Evolutionary conservation across 2,888 invertebrate species (phyloP), one percentile per base, ranked within the genome.

Genomic region (Scaptomyza caliginosa): DNA sequence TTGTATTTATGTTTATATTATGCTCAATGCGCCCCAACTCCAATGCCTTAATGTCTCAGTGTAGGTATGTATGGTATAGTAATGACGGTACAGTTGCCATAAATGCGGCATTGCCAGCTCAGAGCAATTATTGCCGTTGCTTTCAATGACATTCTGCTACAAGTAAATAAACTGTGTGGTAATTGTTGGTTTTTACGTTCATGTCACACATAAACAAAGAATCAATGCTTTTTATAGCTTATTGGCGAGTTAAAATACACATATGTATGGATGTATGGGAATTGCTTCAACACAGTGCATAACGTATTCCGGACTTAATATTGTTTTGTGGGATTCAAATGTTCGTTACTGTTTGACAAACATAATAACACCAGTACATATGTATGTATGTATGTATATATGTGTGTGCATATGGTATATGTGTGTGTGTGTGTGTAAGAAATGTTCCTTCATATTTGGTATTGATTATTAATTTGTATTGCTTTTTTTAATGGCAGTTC

Each of bases 21-120:
- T 62, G 30, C 30, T 88, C 66, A 67, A 74, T 89, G 88, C 89
- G 85, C 90, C 91, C 90, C 91, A 88, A 82, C 90, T 90, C 90
- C 90, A 89, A 90, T 67, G 38, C 48, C 10, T 16, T 8, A 42
- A 49, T 66, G 21, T 59, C 52, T 39, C 24, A 59, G 46, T 58
- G 49, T 60, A 23, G 63, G 23, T 43, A n/a, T 60, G 17, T 58
- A 50, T 69, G 45, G 46, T 42, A 16, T 26, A 46, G 23, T 26
- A n/a, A 45, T 36, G 32, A 19, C 32, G 46, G 56, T 54, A 62
- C 67, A 67, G 50, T 57, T 64, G 49, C 38, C 51, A 38, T 26
- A 30, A 16, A 7, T 13, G n/a, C 24, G 63, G 30, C 56, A 34
- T 46, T 54, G 54, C 59, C 57, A 38, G n/a, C 39, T 34, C 21